Conservation (phyloP, 2,888 invertebrate genomes). For the Digitonthophagus gazella region DNA sequence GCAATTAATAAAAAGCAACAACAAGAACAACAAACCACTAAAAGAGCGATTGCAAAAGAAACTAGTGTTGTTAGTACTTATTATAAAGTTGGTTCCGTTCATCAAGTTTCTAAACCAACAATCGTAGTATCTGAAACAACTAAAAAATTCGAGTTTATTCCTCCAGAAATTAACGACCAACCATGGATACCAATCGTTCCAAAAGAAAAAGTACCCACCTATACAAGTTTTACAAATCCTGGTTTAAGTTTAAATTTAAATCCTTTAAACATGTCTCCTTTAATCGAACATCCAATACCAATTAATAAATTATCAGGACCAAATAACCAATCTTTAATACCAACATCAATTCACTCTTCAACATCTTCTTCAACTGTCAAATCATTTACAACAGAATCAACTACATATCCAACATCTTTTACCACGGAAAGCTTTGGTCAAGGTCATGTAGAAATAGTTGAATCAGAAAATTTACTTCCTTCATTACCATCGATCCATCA, state of each 20-base stretch:
- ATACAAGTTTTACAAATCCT: slow-evolving; percentile 68
- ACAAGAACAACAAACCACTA: slow-evolving; percentile 43
- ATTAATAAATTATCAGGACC: slow-evolving; percentile 61
- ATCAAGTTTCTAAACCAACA: slow-evolving; percentile 44
- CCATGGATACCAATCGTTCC: slow-evolving; percentile 65
- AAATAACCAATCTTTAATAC: slow-evolving; percentile 42
- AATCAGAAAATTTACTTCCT: slow-evolving; percentile 44
- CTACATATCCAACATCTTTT: slow-evolving; percentile 29
- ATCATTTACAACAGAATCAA: not conserved
- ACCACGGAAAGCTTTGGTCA: slow-evolving; percentile 37
- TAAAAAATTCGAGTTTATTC: not conserved
- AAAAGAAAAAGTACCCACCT: slow-evolving; percentile 53
- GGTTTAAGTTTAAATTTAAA: slow-evolving; percentile 61
- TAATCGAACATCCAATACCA: slow-evolving; percentile 65
- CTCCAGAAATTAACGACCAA: slow-evolving; percentile 61
- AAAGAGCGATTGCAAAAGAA: slow-evolving; percentile 43
- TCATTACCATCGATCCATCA: slow-evolving; percentile 39
- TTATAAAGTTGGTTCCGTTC: slow-evolving; percentile 52
- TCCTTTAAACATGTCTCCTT: slow-evolving; percentile 63
- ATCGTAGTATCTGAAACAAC: not conserved
- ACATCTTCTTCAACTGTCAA: slow-evolving; percentile 11
- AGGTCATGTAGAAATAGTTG: slow-evolving; percentile 48
- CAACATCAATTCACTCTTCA: no score
- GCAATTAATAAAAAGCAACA: slow-evolving; percentile 60
- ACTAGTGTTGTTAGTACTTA: slow-evolving; percentile 49